A percentile compares a stretch with the other conserved stretches of the same genome.
phyloP scores from a whole-genome alignment of 2,113 vertebrate genomes.

The Cebus imitator region DNA sequence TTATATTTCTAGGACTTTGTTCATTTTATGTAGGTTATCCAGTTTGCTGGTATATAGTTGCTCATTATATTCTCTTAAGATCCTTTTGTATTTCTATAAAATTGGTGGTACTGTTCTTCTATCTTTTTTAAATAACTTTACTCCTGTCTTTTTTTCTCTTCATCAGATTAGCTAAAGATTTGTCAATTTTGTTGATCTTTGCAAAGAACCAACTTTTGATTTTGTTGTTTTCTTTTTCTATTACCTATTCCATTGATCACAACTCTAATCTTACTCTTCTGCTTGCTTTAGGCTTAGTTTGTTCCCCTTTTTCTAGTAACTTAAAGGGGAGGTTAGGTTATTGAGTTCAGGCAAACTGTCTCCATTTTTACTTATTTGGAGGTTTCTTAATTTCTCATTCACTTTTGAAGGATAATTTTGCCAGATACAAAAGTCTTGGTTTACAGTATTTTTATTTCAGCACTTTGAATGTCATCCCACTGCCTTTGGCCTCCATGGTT shows the following conservation, averaged over 20 bases:
- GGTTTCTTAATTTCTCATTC: not conserved
- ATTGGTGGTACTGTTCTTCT: not conserved
- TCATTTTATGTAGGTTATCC: not conserved
- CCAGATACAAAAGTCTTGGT: not conserved
- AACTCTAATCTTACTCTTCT: not conserved
- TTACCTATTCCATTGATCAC: not conserved
- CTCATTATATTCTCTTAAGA: not conserved
- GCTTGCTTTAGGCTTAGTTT: not conserved
- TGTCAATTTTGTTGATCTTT: not conserved
- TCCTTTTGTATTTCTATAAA: not conserved
- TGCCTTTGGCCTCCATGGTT: not conserved
- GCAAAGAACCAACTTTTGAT: not conserved
- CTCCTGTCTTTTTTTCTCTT: not conserved
- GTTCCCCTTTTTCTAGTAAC: not conserved
- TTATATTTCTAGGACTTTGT: not conserved
- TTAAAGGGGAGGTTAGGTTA: not conserved
- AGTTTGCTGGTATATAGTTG: not conserved
- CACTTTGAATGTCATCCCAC: not conserved
- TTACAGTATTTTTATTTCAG: not conserved
- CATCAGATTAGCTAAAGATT: not conserved
- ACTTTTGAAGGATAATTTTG: not conserved
- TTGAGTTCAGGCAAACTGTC: not conserved
- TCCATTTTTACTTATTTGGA: not conserved
- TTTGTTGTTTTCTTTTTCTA: not conserved
- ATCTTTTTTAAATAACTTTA: not conserved